Base-by-base conservation (phyloP, 2,113 vertebrate genomes). In the Neodon shergylaensis region DNA sequence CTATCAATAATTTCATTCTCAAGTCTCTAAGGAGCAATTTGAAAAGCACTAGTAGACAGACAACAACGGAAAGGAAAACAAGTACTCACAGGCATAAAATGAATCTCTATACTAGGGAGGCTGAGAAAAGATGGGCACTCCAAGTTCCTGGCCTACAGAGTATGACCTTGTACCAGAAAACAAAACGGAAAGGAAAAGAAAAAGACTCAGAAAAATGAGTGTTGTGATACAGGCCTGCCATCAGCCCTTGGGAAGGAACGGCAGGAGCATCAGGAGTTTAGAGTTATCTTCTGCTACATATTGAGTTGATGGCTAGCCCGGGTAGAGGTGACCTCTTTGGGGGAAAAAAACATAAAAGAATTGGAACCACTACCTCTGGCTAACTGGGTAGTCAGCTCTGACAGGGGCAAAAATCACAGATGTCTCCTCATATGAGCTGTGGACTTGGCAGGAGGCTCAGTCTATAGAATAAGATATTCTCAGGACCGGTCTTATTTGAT, bases 1-100 rank as follows among this genome's bases (percentile, higher is more conserved):
- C 26, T 36, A 39, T 54, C 49, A 98, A 94, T 58, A 74, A 77
- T 97, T 97, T 96, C 92, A 92, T 95, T 11, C 63, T 88, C 21
- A 92, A 91, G 73, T 39, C 54, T n/a, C 79, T 61, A 61, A 61
- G 36, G 79, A 39, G 54, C 22, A 39, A 83, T 28, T 42, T 61
- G 54, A 83, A 63, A 83, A 58, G 22, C n/a, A 61, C 79, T 63
- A 42, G n/a, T 9, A 42, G 79, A 83, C 54, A 83, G 54, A 61
- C n/a, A 83, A 82, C 49, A 58, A n/a, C 10, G 61, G 17, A 39
- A 82, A 39, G 0, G 3, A 26, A 61, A 61, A 33, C 26, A 58
- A 81, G 54, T 24, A 81, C 5, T n/a, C 19, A 28, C 24, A 17
- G 22, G n/a, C 26, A 24, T 63, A 61, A 28, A 42, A 42, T 83